phyloP scores from a whole-genome alignment of 2,113 vertebrate genomes.

The Cisticola juncidis region DNA sequence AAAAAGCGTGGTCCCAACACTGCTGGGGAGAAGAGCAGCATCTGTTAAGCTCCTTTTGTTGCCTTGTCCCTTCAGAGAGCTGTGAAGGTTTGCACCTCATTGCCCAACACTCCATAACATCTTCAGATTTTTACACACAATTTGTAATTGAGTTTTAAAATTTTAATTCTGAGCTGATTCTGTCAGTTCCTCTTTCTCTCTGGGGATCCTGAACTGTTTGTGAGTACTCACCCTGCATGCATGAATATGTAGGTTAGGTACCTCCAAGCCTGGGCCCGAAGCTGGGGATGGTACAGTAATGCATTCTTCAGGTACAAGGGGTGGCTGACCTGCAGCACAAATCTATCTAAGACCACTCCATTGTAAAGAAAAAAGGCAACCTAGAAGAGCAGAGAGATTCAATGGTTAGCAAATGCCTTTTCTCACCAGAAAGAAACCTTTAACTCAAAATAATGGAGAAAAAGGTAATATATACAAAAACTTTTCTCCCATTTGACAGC shows the following conservation, averaged over 20 bases:
- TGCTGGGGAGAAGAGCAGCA: neutral
- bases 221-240: constrained; percentile 91
- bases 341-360: constrained; percentile 85
- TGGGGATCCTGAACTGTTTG: neutral
- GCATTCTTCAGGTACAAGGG: constrained; percentile 89
- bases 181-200: neutral
- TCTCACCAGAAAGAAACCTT: neutral
- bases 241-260: constrained; percentile 97
- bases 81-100: neutral
- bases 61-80: neutral
- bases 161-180: neutral
- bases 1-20: neutral
- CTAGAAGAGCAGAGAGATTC: constrained; percentile 64
- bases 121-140: neutral
- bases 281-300: constrained; percentile 91
- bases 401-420: neutral
- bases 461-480: neutral
- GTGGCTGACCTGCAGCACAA: constrained; percentile 93
- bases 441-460: neutral
- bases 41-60: neutral
- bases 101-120: neutral
- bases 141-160: neutral
- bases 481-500: neutral
- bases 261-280: constrained; percentile 91
- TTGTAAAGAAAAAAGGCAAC: constrained; percentile 94